These are phyloP conservation scores for Alauda arvensis DNA, from an alignment of 2,797 vertebrate species.

Conservation along the genomic window DNA sequence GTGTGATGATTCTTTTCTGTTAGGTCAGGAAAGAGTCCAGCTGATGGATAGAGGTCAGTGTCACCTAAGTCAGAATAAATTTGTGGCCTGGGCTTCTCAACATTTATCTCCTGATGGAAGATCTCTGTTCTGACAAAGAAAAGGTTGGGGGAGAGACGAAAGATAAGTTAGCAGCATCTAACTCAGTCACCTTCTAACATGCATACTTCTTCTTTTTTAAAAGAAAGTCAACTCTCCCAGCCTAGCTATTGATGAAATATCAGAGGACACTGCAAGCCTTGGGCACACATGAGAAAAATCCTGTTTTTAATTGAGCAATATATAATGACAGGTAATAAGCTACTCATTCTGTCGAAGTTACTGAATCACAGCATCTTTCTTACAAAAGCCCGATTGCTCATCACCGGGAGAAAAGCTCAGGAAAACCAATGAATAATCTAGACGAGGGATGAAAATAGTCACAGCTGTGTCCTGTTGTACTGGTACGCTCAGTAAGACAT, in stretches of 20 bases:
- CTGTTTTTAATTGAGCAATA: fast-evolving
- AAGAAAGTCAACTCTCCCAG: neutral
- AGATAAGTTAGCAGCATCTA: neutral
- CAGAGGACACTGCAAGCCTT: neutral
- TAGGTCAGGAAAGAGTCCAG: neutral
- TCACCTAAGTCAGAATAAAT: neutral
- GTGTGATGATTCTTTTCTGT: neutral
- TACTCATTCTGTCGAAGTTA: neutral
- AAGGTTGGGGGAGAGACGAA: neutral
- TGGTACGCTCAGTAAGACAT: neutral
- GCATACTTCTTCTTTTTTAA: neutral
- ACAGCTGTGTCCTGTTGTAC: neutral
- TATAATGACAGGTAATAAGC: neutral
- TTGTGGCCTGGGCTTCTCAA: neutral
- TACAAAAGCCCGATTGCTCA: neutral
- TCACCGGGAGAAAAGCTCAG: neutral
- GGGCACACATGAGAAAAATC: neutral
- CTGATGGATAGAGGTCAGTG: neutral
- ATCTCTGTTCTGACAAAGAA: neutral
- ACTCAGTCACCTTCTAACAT: neutral
- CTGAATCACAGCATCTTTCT: neutral
- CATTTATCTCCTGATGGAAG: neutral
- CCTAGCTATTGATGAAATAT: neutral
- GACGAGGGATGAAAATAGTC: neutral
- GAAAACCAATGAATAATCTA: neutral